Percentiles rank a stretch among this genome's conserved stretches.
These are phyloP conservation scores for Climacteris rufus DNA, from an alignment of 2,113 vertebrate species.

Conservation along the genomic window DNA sequence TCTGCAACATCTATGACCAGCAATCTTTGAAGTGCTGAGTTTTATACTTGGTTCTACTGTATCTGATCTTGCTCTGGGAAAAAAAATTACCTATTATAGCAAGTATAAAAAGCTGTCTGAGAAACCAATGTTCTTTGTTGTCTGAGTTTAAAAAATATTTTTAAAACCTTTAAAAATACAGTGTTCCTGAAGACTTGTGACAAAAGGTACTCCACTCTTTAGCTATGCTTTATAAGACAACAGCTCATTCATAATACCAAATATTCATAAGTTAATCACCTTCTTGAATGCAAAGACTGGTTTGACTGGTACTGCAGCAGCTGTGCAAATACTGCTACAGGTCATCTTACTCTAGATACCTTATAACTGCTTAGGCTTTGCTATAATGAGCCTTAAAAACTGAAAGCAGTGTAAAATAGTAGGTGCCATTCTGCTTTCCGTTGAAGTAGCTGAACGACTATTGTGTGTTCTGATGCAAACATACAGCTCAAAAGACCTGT, in stretches of 20 bases:
- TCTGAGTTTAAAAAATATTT: background rate
- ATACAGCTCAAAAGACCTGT: background rate
- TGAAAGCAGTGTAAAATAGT: background rate
- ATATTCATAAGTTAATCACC: background rate
- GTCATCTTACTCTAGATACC: background rate
- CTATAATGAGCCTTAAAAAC: background rate
- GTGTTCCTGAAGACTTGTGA: background rate
- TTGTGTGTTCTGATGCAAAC: background rate
- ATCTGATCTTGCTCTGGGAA: background rate
- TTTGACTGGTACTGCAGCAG: background rate
- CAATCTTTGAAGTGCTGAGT: background rate
- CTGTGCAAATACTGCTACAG: background rate
- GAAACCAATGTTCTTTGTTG: background rate
- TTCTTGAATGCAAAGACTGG: background rate
- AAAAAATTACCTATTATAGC: background rate
- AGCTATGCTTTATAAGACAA: background rate
- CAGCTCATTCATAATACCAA: background rate
- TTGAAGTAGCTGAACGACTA: background rate
- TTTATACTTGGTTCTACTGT: background rate
- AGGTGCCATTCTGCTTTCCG: background rate
- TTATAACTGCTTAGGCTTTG: background rate
- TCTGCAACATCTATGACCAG: background rate
- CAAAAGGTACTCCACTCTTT: background rate
- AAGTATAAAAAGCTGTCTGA: background rate
- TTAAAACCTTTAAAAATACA: rapidly evolving